Percentiles rank a stretch among this genome's conserved stretches.
These are phyloP conservation scores for Alouatta palliata DNA, from an alignment of 2,113 vertebrate genomes.

Conservation along the genomic window DNA sequence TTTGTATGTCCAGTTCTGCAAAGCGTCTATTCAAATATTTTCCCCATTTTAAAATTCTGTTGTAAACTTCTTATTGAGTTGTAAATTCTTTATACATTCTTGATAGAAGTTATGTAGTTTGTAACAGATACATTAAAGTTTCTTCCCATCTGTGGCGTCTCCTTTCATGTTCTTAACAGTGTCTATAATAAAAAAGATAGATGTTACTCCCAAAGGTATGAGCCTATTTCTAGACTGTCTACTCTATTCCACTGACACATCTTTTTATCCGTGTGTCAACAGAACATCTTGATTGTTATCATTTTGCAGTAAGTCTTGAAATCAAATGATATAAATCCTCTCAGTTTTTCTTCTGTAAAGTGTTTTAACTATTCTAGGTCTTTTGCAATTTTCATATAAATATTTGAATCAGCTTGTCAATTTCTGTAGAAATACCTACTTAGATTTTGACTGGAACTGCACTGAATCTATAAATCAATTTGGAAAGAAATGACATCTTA, in stretches of 20 bases:
- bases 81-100: neutral
- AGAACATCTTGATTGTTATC: neutral
- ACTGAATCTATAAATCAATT: neutral
- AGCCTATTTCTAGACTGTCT: neutral
- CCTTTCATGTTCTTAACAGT: too few species aligned
- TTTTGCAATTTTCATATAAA: neutral
- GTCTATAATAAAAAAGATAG: neutral
- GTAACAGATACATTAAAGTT: neutral
- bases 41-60: neutral
- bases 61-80: neutral
- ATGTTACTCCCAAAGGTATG: neutral
- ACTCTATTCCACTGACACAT: fast-evolving
- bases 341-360: neutral
- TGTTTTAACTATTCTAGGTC: neutral
- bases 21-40: neutral
- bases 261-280: neutral
- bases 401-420: neutral
- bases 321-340: neutral
- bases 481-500: neutral
- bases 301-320: neutral
- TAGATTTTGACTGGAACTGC: neutral
- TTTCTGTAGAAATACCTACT: neutral
- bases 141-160: neutral
- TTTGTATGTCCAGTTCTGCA: neutral
- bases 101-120: neutral